Percentiles rank a stretch among this genome's conserved stretches.
Evolutionary conservation across 2,113 vertebrate species (phyloP).

Genomic region (Coreoperca whiteheadi): DNA sequence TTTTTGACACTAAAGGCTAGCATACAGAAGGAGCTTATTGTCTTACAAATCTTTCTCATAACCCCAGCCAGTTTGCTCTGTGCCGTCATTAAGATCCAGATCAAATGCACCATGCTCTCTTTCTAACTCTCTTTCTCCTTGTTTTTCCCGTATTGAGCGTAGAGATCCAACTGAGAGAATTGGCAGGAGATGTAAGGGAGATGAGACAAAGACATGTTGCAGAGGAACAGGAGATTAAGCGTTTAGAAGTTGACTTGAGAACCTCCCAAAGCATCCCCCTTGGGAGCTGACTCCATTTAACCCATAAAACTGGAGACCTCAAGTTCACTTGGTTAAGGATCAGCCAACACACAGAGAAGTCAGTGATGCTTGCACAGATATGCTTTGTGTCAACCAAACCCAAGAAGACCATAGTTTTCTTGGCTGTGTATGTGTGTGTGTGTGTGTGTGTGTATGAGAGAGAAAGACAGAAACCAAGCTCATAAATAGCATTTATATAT

Average conservation of each 20-base stretch:
- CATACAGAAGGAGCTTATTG: constrained; percentile 61
- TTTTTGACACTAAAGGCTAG: constrained; percentile 67
- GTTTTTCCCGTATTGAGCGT: constrained; percentile 47
- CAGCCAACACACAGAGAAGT: constrained; percentile 44
- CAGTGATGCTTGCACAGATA: constrained; percentile 55
- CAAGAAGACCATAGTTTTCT: constrained; percentile 13
- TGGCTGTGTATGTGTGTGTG: neutral
- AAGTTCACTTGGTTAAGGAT: constrained; percentile 61
- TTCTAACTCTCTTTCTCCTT: constrained; percentile 2
- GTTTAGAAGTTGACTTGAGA: constrained; percentile 62
- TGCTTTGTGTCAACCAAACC: constrained; percentile 41
- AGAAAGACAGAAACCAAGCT: constrained; percentile 34
- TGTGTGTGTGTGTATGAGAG: neutral
- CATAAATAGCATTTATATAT: constrained; percentile 51
- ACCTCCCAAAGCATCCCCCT: constrained; percentile 46
- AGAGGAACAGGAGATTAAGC: constrained; percentile 30
- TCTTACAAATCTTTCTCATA: constrained; percentile 65
- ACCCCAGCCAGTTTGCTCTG: constrained; percentile 42
- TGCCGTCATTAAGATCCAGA: constrained; percentile 37
- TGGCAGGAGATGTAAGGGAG: constrained; percentile 67
- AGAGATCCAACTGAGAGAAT: constrained; percentile 51
- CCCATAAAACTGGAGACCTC: constrained; percentile 52
- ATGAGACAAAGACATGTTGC: constrained; percentile 58
- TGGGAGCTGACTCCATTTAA: constrained; percentile 58
- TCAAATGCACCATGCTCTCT: constrained; percentile 28